These are phyloP conservation scores for Coracopsis vasa DNA, from an alignment of 2,113 vertebrate genomes.

Conservation along the genomic window DNA sequence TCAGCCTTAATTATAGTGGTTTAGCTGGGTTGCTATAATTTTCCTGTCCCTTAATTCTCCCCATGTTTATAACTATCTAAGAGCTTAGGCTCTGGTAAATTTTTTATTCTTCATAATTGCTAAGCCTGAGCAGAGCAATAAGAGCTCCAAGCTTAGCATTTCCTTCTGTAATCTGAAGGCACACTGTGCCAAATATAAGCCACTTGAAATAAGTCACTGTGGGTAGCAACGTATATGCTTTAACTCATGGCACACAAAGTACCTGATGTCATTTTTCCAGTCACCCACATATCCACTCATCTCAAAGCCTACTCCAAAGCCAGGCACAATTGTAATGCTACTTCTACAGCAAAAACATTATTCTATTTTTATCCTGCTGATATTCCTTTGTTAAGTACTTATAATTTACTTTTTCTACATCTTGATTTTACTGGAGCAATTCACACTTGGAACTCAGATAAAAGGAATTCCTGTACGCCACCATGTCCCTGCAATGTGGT, in stretches of 20 bases:
- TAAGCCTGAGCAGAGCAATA: slow-evolving; percentile 48
- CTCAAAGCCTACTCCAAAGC: neutral
- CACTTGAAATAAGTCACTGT: slow-evolving; percentile 25
- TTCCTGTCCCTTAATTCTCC: slow-evolving; percentile 65
- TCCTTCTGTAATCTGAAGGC: slow-evolving; percentile 24
- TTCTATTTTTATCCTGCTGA: neutral
- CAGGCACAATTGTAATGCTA: neutral
- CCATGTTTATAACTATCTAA: slow-evolving; percentile 58
- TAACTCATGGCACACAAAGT: slow-evolving; percentile 7
- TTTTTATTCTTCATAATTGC: slow-evolving; percentile 65
- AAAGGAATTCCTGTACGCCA: neutral
- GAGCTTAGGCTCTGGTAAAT: slow-evolving; percentile 53
- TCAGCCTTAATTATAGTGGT: slow-evolving; percentile 66
- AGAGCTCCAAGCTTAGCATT: slow-evolving; percentile 38
- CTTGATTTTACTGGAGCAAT: neutral
- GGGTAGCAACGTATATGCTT: slow-evolving; percentile 1
- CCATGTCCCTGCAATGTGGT: accelerated
- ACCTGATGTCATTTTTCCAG: neutral
- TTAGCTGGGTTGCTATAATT: slow-evolving; percentile 64
- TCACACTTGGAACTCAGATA: neutral
- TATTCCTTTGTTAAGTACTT: neutral
- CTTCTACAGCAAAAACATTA: neutral
- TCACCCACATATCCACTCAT: neutral
- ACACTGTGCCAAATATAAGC: slow-evolving; percentile 57
- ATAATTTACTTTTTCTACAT: neutral